phyloP scores from a whole-genome alignment of 2,888 invertebrate species.

The Campoplex capitator region DNA sequence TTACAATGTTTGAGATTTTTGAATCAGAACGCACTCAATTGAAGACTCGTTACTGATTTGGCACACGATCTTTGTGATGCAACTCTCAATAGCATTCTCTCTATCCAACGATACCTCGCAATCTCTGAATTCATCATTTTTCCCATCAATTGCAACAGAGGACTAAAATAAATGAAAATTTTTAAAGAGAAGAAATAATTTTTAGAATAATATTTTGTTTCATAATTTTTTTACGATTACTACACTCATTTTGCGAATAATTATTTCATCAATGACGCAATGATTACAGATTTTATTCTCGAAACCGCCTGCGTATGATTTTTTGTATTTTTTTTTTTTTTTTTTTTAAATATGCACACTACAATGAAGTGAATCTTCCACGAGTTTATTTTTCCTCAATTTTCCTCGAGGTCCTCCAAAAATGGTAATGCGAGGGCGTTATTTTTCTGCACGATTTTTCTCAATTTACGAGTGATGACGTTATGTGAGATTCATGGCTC shows the following conservation, averaged over 20 bases:
- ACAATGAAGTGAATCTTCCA: neutral
- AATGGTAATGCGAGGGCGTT: conserved; percentile 15
- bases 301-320: neutral
- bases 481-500: neutral
- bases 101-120: neutral
- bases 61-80: conserved; percentile 14
- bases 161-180: neutral
- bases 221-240: neutral
- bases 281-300: neutral
- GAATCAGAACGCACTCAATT: conserved; percentile 45
- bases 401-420: neutral
- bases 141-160: neutral
- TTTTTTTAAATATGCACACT: neutral
- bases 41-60: conserved; percentile 33
- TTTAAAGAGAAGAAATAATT: neutral
- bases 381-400: neutral
- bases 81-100: conserved; percentile 28
- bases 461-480: conserved; percentile 21
- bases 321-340: neutral
- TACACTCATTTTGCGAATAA: neutral
- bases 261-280: neutral
- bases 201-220: neutral
- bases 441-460: conserved; percentile 14
- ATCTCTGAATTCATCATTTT: conserved; percentile 30
- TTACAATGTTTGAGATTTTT: conserved; percentile 36